Evolutionary conservation across 1,140 invertebrate species (phyloP).

Genomic region (Philopotamus ludificatus): DNA sequence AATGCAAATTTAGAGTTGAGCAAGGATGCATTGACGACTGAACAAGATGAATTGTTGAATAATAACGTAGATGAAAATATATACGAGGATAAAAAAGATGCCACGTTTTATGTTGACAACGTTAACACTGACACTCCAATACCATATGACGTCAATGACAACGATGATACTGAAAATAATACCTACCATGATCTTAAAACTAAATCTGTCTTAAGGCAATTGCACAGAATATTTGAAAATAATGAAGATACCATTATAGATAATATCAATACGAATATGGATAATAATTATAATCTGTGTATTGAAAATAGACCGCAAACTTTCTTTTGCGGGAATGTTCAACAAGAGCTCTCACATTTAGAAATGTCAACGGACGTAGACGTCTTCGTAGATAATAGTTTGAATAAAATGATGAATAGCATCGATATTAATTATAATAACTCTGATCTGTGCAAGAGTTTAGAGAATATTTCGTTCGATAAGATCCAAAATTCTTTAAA

Average conservation of each 20-base stretch:
- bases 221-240: conserved; percentile 21
- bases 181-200: conserved; percentile 16
- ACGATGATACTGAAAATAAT: conserved; percentile 45
- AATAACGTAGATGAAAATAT: conserved; percentile 29
- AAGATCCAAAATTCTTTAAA: conserved; percentile 8
- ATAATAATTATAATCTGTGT: conserved; percentile 36
- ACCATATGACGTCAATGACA: conserved; percentile 42
- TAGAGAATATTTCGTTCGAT: conserved; percentile 23
- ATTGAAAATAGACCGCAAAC: conserved; percentile 20
- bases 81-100: conserved; percentile 6
- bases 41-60: conserved; percentile 15
- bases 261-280: conserved; percentile 7
- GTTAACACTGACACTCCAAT: conserved; percentile 22
- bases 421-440: conserved; percentile 38
- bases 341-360: conserved; percentile 32
- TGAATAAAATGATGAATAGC: conserved; percentile 41
- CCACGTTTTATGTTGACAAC: conserved; percentile 19
- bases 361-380: conserved; percentile 42
- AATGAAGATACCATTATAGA: conserved; percentile 8
- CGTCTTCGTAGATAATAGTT: conserved; percentile 40
- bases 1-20: not conserved
- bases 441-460: conserved; percentile 15
- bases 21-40: not conserved
- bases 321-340: conserved; percentile 33
- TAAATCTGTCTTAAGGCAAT: conserved; percentile 21